Evolutionary conservation across 2,797 vertebrate genomes (phyloP), one percentile per base, ranked within the genome.

Genomic region (Gymnodraco acuticeps): DNA sequence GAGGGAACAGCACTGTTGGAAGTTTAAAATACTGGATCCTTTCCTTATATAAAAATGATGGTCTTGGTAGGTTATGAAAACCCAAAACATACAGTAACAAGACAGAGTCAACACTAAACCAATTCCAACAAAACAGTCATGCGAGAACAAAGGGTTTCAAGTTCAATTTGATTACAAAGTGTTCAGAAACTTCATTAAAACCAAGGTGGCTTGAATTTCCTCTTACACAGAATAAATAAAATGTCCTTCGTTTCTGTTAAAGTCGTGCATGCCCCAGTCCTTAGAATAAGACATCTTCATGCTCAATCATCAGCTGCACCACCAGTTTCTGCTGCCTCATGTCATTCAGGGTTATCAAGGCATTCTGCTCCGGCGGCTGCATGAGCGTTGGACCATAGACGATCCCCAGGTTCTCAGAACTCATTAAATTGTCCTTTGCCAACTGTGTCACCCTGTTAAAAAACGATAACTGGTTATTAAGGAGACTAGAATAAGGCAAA

Each of bases 351-450:
- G 97, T 98, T 43, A 96, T 96, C 77, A 99, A 95, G 58, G 97
- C 97, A 74, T 97, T 98, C 86, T 97, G 96, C 91, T 99, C 97
- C 0, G 97, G 97, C 2, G 98, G 96, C 89, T 97, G 96, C 98
- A 99, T 99, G 69, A 99, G 94, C 17, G 98, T 99, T 7, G 98
- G 98, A 20, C 98, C 98, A 65, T 99, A 99, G 82, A 99, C 97
- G 31, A 99, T 99, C 58, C 97, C 97, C 85, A 99, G 95, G 79
- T 99, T 99, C 92, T 99, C 98, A 33, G 98, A 92, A n/a, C 94
- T 98, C 98, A 99, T 99, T 68, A 99, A 95, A 91, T 99, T 99
- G 70, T 99, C 96, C 88, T 99, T 99, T 93, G 97, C 97, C 65
- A 96, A 96, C 94, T 96, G 89, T 31, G 98, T 98, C 81, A 99